Evolutionary conservation across 2,113 vertebrate species (phyloP), one percentile per base, ranked within the genome.

Genomic region (Brachionichthys hirsutus): DNA sequence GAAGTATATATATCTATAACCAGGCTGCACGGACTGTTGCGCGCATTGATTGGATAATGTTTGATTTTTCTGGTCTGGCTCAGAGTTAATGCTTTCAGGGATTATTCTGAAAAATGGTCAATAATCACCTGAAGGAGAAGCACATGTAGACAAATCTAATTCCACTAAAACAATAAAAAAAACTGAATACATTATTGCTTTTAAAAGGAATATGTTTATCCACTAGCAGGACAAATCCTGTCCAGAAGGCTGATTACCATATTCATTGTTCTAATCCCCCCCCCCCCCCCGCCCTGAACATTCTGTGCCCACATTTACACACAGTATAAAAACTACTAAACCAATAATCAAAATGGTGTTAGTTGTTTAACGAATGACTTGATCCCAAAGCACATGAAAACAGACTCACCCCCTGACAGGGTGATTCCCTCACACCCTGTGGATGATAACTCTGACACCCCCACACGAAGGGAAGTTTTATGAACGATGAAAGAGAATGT

Each of bases 111-210:
- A 48, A 9, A 24, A 3, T 6, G 17, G 48, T 78, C 80, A 70
- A 82, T 87, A 82, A 30, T 46, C 41, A 56, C 52, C 77, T 69
- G 67, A 36, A 75, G 71, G 62, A 75, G 45, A 67, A 73, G n/a
- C n/a, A 80, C 73, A 74, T 45, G 72, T 66, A 79, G 83, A 83
- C 68, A 82, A 44, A 70, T 52, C 0, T 43, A 2, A 9, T 5
- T 18, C 4, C 38, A 65, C 59, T 34, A 24, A 62, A 64, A 54
- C 57, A 67, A 56, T 34, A 53, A 11, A 35, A 72, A 42, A 15
- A 6, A 11, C 4, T 47, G 14, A 46, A 36, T 35, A 52, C 12
- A 0, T 34, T 11, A 6, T 54, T 19, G 10, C 3, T 46, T 61
- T 16, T 47, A 13, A 54, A n/a, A 47, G 12, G 3, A 9, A 3